Base-by-base conservation (phyloP, 2,113 vertebrate genomes). In the Eulacestoma nigropectus region DNA sequence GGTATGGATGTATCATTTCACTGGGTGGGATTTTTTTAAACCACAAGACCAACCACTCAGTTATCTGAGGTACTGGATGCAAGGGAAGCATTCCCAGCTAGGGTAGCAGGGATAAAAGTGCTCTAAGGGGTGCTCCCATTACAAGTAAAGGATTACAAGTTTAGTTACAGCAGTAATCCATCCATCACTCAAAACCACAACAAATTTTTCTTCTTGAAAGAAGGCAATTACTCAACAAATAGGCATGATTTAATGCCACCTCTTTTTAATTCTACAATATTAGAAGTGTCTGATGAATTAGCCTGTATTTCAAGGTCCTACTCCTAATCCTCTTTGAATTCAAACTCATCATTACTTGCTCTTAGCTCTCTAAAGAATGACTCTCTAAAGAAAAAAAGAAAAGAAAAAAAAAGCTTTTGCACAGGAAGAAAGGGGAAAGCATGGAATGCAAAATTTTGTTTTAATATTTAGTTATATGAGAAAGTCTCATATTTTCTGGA, bases 221-320 rank as follows among this genome's bases (percentile, higher is more conserved):
- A 29, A 79, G 20, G 46, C 62, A 89, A 93, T 93, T 97, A 95
- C 46, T 91, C 41, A 93, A 75, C 77, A 91, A 95, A 78, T 64
- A 85, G 50, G 64, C 84, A 72, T 62, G 17, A 85, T 93, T 87
- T 88, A 87, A 92, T 70, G 90, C 33, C 86, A 86, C 26, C 47
- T 87, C 87, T 65, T 53, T 42, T 87, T 94, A 94, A 83, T 94
- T 89, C 75, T 73, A 91, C 70, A 85, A 12, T 87, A 95, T 77
- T 50, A 93, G 37, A 83, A 91, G 55, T 22, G 70, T 89, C 81
- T 88, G 44, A 73, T 82, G 59, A 94, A 94, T 89, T 87, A 93
- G 55, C 33, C 82, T 62, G 57, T 53, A 85, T 96, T 93, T 91
- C 57, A 83, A 87, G 91, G 50, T 46, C 37, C 63, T 69, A 35